Percentiles rank a stretch among this genome's conserved stretches.
These are phyloP conservation scores for Pentalonia nigronervosa DNA, from an alignment of 1,140 invertebrate species.

Conservation along the genomic window DNA sequence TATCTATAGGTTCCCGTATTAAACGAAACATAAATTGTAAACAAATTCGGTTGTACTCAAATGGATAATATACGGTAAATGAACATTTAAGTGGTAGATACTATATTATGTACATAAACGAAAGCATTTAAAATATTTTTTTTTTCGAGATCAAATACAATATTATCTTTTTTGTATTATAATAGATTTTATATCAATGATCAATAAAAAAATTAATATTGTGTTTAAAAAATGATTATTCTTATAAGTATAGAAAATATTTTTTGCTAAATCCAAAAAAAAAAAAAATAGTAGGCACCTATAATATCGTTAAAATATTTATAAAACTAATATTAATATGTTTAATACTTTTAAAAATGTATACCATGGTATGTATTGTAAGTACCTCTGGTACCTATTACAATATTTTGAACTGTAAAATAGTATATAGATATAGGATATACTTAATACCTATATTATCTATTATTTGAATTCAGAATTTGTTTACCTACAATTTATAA, in stretches of 20 bases:
- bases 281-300: too few relatives aligned
- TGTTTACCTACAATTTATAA: background rate
- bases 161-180: constrained; percentile 9
- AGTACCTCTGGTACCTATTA: too few relatives aligned
- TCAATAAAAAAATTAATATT: background rate
- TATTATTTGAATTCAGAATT: background rate
- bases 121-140: constrained; percentile 4
- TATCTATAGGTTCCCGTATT: background rate
- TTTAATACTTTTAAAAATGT: background rate
- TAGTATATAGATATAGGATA: too few relatives aligned
- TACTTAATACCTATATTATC: background rate
- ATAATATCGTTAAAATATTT: background rate
- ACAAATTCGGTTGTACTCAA: constrained; percentile 38
- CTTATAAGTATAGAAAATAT: background rate
- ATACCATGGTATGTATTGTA: background rate
- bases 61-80: constrained; percentile 32
- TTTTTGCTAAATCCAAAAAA: too few relatives aligned
- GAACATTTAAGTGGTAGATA: constrained; percentile 22
- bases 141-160: background rate
- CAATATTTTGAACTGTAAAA: too few relatives aligned
- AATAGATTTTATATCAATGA: background rate
- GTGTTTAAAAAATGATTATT: background rate
- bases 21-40: constrained; percentile 37
- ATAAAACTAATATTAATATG: background rate
- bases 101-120: background rate